phyloP scores from a whole-genome alignment of 1,140 invertebrate genomes.

The Samia ricini region DNA sequence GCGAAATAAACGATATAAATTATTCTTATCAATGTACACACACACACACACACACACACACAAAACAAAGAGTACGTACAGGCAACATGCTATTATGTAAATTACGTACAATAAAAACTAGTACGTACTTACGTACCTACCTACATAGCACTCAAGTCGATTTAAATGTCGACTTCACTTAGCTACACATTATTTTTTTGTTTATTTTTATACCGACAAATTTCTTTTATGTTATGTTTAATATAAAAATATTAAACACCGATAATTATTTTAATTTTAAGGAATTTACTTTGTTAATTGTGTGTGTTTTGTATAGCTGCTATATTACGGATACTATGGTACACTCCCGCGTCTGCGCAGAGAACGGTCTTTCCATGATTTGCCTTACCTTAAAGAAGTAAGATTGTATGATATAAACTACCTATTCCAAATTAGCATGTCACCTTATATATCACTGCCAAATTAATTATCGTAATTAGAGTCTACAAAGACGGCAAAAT shows the following conservation, averaged over 20 bases:
- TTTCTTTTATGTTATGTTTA: too few species aligned
- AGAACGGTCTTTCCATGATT: slow-evolving; percentile 85
- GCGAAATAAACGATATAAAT: not conserved
- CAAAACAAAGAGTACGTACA: not conserved
- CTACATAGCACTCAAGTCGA: not conserved
- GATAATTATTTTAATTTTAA: not conserved
- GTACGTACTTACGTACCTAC: too few species aligned
- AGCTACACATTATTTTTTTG: not conserved
- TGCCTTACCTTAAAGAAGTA: slow-evolving; percentile 82
- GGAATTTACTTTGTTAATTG: not conserved
- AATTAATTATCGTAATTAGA: slow-evolving; percentile 6
- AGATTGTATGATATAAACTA: slow-evolving; percentile 41
- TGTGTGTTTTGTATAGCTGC: slow-evolving; percentile 77
- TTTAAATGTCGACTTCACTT: not conserved
- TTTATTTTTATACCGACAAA: not conserved
- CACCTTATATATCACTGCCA: not conserved
- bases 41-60: too few species aligned
- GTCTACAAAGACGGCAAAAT: slow-evolving; percentile 9
- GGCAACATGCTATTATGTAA: not conserved
- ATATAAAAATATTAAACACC: too few species aligned
- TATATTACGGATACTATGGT: slow-evolving; percentile 82
- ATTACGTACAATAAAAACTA: not conserved
- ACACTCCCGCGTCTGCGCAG: slow-evolving; percentile 84
- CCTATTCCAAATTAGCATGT: slow-evolving; percentile 47
- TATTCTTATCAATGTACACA: not conserved